phyloP scores from a whole-genome alignment of 2,888 invertebrate genomes.

The Drosophila fungiperda region DNA sequence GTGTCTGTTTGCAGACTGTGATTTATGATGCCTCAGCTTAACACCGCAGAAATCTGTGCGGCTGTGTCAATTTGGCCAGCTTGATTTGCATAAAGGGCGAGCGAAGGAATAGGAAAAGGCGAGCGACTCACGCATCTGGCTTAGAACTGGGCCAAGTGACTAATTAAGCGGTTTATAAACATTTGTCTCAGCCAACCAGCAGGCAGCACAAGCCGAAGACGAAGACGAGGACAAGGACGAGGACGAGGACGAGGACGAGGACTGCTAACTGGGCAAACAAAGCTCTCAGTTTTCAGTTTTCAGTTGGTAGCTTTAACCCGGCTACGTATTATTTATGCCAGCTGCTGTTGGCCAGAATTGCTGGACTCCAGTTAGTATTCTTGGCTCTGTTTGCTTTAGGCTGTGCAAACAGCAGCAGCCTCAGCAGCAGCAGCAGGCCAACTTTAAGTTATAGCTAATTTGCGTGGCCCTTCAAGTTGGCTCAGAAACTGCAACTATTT shows the following conservation, averaged over 20 bases:
- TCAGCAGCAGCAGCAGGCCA: constrained; percentile 16
- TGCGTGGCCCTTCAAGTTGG: constrained; percentile 57
- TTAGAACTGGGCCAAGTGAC: constrained; percentile 77
- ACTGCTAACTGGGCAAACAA: constrained; percentile 46
- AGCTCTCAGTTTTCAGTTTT: constrained; percentile 32
- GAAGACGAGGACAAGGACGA: constrained; percentile 14
- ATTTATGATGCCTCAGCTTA: constrained; percentile 74
- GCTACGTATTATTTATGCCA: constrained; percentile 66
- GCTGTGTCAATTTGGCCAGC: constrained; percentile 79
- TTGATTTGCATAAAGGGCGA: constrained; percentile 66
- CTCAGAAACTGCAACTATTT: constrained; percentile 70
- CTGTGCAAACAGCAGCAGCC: constrained; percentile 32
- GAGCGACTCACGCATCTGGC: constrained; percentile 36
- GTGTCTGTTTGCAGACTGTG: constrained; percentile 40
- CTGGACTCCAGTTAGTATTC: not conserved
- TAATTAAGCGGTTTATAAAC: constrained; percentile 81
- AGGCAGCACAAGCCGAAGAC: constrained; percentile 13
- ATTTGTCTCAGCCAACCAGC: constrained; percentile 70
- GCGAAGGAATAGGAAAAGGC: constrained; percentile 6
- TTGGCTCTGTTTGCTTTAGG: constrained; percentile 40
- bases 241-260: not conserved
- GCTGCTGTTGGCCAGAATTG: constrained; percentile 39
- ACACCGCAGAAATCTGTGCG: constrained; percentile 76
- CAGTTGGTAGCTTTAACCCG: constrained; percentile 24
- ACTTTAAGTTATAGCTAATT: constrained; percentile 70